Evolutionary conservation across 2,113 vertebrate genomes (phyloP).

Genomic region (Lanius collurio): DNA sequence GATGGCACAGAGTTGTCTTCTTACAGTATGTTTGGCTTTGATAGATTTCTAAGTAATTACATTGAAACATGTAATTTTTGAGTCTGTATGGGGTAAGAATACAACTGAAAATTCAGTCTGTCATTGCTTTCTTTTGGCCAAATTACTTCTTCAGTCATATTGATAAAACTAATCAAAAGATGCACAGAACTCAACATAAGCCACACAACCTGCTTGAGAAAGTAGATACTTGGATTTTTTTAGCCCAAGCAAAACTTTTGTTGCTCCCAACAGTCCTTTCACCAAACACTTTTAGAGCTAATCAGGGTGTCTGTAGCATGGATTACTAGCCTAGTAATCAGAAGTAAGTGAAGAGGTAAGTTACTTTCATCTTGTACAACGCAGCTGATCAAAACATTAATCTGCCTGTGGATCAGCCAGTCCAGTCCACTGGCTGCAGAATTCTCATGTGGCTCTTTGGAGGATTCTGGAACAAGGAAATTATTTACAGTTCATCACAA

Average conservation of each 20-base stretch:
- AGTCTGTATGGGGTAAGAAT: not conserved
- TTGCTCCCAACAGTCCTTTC: not conserved
- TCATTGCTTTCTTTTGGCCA: not conserved
- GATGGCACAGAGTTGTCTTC: not conserved
- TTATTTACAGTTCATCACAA: not conserved
- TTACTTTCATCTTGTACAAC: not conserved
- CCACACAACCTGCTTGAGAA: not conserved
- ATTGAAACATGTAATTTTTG: not conserved
- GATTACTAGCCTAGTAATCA: not conserved
- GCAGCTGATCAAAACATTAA: not conserved
- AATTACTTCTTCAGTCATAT: not conserved
- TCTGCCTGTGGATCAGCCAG: accelerated
- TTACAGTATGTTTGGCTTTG: not conserved
- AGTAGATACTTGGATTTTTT: not conserved
- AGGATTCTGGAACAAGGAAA: not conserved
- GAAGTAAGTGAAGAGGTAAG: not conserved
- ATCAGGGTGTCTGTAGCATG: not conserved
- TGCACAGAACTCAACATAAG: accelerated
- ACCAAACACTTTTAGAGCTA: not conserved
- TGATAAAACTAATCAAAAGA: not conserved
- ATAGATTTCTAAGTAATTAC: not conserved
- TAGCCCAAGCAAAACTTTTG: not conserved
- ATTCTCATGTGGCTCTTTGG: not conserved
- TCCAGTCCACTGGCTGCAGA: not conserved
- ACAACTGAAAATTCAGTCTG: not conserved